These are phyloP conservation scores for Ormyrus pomaceus DNA, from an alignment of 2,888 invertebrate species.

Conservation along the genomic window DNA sequence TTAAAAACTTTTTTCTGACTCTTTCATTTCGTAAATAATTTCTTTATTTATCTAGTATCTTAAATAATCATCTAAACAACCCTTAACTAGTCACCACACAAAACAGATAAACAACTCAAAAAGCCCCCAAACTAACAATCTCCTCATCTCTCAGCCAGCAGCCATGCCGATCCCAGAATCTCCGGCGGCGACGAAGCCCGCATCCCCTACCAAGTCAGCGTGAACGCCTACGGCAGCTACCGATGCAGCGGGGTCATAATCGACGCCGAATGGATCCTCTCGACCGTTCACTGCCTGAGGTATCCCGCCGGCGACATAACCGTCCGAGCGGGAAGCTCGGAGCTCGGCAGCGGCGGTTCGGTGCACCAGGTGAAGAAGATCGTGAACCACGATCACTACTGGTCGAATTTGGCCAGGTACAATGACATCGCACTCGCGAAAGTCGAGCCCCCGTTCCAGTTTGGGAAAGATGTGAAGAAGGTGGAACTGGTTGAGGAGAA, in stretches of 20 bases:
- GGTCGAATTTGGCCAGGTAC: slow-evolving; percentile 66
- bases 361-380: slow-evolving; percentile 75
- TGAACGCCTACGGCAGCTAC: slow-evolving; percentile 75
- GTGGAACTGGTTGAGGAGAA: too few species aligned
- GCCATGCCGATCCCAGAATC: neutral
- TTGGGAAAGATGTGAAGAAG: too few species aligned
- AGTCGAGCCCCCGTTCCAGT: too few species aligned
- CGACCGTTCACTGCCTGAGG: slow-evolving; percentile 80
- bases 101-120: too few species aligned
- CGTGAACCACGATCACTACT: slow-evolving; percentile 77
- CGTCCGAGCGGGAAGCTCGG: slow-evolving; percentile 76
- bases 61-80: too few species aligned
- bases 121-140: neutral
- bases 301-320: slow-evolving; percentile 50
- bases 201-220: slow-evolving; percentile 77
- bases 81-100: too few species aligned
- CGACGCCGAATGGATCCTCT: slow-evolving; percentile 76
- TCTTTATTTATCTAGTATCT: too few species aligned
- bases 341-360: slow-evolving; percentile 76
- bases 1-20: too few species aligned
- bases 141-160: neutral
- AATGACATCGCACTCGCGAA: too few species aligned
- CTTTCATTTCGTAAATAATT: too few species aligned
- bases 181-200: slow-evolving; percentile 75
- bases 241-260: slow-evolving; percentile 79